Evolutionary conservation across 2,888 invertebrate species (phyloP).

Genomic region (Lepidocyrtinus sp.): DNA sequence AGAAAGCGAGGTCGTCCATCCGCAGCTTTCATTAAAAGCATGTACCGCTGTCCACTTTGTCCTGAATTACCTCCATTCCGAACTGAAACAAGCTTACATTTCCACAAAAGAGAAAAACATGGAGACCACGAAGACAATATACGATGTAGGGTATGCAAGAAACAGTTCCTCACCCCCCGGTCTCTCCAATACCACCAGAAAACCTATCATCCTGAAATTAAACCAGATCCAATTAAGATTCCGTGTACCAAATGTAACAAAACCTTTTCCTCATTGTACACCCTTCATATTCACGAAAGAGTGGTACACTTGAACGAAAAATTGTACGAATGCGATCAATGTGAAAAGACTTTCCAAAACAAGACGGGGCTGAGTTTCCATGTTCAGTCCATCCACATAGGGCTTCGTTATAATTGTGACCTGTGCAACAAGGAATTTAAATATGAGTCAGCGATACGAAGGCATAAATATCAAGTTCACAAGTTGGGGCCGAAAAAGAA

Average conservation of each 20-base stretch:
- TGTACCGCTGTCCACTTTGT: not conserved
- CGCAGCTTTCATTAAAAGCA: too few species aligned
- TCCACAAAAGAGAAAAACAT: not conserved
- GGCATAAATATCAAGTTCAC: not conserved
- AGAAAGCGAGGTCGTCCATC: too few species aligned
- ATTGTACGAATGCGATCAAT: not conserved
- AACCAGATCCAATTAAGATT: not conserved
- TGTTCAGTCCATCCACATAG: not conserved
- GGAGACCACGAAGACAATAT: not conserved
- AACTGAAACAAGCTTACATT: not conserved
- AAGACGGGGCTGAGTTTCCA: not conserved
- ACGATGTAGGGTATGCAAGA: not conserved
- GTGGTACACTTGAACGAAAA: not conserved
- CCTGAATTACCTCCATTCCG: not conserved
- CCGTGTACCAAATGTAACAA: not conserved
- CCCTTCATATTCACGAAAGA: not conserved
- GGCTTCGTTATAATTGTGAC: not conserved
- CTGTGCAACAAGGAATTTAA: not conserved
- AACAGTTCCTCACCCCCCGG: not conserved
- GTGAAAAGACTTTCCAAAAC: not conserved
- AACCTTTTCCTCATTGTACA: not conserved
- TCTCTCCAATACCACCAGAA: not conserved
- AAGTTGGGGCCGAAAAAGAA: not conserved
- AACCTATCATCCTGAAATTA: not conserved
- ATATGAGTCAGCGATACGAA: not conserved